Evolutionary conservation across 2,888 invertebrate genomes (phyloP), one percentile per base, ranked within the genome.

Genomic region (Melitaea athalia): DNA sequence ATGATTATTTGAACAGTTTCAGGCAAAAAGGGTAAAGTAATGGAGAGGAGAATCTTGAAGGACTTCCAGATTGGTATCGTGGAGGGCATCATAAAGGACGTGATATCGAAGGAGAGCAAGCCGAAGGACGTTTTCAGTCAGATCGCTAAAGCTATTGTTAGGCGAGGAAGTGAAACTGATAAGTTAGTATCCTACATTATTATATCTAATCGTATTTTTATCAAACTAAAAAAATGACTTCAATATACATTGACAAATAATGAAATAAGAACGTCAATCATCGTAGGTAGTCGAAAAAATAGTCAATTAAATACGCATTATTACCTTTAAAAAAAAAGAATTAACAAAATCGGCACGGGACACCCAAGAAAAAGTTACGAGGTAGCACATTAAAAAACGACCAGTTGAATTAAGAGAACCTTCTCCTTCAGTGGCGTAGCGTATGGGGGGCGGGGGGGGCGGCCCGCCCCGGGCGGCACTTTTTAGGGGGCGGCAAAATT

Each of bases 31-130:
- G 97, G 97, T 4, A 95, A 97, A 83, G 95, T 96, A 5, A 96
- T 97, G 96, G 97, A 98, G 81, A 94, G 98, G 17, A 94, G 97
- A 47, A 95, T 98, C 15, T 93, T 97, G 64, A 97, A 97, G 84
- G 97, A 98, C 89, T 98, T 98, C 94, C 97, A 97, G 81, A 97
- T 98, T 73, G 97, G 97, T 12, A 95, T 97, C 65, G 97, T 97
- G 0, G 97, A 97, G 82, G 96, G 96, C 5, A 94, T 97, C 47
- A 95, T 96, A 38, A 95, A 94, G 73, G 96, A 96, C 74, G 96
- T 95, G 60, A 94, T 95, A 70, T 93, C 94, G 0, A 91, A 86
- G n/a, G 95, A 95, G 31, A 95, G 94, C 72, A 95, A 94, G 24
- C 94, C 95, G 0, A 95, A 95, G 74, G 97, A 97, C 81, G 96